Base-by-base conservation (phyloP, 2,888 invertebrate species). In the Cosmia pyralina region DNA sequence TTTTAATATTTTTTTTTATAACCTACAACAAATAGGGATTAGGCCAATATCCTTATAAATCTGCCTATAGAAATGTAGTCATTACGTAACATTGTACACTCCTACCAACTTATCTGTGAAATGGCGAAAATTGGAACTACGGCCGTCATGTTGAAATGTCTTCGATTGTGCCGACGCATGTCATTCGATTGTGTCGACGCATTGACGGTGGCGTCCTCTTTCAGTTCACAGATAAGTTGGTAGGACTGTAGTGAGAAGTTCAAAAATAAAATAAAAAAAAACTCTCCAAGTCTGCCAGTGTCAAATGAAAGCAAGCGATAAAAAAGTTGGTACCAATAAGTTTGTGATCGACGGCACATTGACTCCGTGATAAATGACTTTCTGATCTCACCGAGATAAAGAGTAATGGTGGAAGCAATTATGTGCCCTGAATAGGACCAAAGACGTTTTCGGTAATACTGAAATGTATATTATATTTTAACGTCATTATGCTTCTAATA, bases 321-420 rank as follows among this genome's bases (percentile, higher is more conserved):
- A 77, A 84, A 85, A 77, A 75, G 73, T 72, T 70, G 34, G 53
- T 69, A 79, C 69, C 69, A 77, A 75, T 77, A 84, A 85, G 82
- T 75, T 82, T 63, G 62, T 59, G 73, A 83, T 76, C 48, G 75
- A 77, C 77, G 57, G 72, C 81, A 83, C 83, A 87, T 86, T 85
- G 84, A 77, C 64, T 81, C 67, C 64, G 84, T 90, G 90, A 90
- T 90, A 88, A 91, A 92, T 90, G 87, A 84, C 70, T 89, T 89
- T 88, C 81, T 84, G 88, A 91, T 91, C 88, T 87, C 75, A 50
- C 69, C 72, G 77, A 88, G 87, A 90, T 88, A 88, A 86, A 88
- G 84, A 86, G 72, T 86, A 85, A 89, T 88, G 88, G 82, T 82
- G 66, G 74, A 84, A 81, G 86, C 83, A 88, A 88, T 88, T 84